Percentiles rank a stretch among this genome's conserved stretches.
Evolutionary conservation across 2,797 vertebrate genomes (phyloP).

Genomic region (Dendrocincla fuliginosa): DNA sequence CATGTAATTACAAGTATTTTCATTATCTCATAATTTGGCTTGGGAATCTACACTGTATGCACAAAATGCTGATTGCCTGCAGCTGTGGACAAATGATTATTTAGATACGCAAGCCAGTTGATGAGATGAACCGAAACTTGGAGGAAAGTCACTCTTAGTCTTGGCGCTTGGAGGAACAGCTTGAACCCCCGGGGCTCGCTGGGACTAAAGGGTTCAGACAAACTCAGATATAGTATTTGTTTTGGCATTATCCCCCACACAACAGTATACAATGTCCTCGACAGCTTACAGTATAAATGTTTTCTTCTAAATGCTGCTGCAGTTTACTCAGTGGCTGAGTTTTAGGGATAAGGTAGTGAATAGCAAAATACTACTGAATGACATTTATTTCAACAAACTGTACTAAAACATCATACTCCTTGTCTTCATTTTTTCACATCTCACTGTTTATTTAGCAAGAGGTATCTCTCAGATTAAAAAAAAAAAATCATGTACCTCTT

Average conservation of each 20-base stretch:
- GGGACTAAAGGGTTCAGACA: not conserved
- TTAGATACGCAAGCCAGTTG: constrained; percentile 20
- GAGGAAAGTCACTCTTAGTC: constrained; percentile 3
- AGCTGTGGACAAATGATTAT: constrained; percentile 45
- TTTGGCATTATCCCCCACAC: not conserved
- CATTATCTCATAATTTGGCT: constrained; percentile 58
- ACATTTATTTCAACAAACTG: not conserved
- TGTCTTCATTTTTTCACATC: not conserved
- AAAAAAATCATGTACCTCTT: not conserved
- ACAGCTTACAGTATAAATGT: constrained; percentile 11
- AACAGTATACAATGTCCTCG: not conserved
- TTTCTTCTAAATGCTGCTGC: not conserved
- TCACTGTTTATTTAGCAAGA: not conserved
- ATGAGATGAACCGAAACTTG: constrained; percentile 33
- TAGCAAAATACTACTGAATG: not conserved
- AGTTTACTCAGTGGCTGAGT: not conserved
- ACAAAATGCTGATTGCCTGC: constrained; percentile 58
- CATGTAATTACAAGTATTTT: constrained; percentile 67
- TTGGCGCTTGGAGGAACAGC: not conserved
- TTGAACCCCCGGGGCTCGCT: not conserved
- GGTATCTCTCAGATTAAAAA: not conserved
- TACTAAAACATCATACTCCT: not conserved
- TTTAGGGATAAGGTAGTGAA: not conserved
- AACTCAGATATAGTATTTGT: not conserved
- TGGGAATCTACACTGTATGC: constrained; percentile 41